These are phyloP conservation scores for Drosophila punjabiensis DNA, from an alignment of 1,140 invertebrate species.

Conservation along the genomic window DNA sequence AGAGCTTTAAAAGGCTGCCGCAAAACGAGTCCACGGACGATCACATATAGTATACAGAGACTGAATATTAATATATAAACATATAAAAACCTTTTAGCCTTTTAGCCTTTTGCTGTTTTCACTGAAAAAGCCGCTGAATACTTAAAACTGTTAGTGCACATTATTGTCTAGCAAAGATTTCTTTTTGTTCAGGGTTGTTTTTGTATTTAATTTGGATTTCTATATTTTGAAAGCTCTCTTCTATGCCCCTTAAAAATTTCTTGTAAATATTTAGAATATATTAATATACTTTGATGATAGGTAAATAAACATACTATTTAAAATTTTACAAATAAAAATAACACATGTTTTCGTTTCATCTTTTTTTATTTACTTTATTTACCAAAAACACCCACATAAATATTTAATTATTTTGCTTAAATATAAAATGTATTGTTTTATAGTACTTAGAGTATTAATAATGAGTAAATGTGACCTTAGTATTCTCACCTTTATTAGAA, in stretches of 20 bases:
- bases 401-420: background rate
- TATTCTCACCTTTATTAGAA: background rate
- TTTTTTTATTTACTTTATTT: background rate
- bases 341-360: background rate
- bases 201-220: too few relatives aligned
- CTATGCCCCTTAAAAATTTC: rapidly evolving
- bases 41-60: background rate
- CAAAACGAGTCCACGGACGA: conserved; percentile 10
- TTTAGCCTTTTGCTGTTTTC: background rate
- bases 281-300: background rate
- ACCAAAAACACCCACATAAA: too few relatives aligned
- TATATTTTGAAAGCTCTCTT: background rate
- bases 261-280: background rate
- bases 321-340: background rate
- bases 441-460: background rate
- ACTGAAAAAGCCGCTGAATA: background rate
- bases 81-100: background rate
- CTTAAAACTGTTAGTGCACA: background rate
- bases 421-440: background rate
- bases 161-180: too few relatives aligned
- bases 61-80: background rate
- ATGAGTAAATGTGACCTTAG: background rate
- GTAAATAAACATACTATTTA: conserved; percentile 1
- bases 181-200: background rate
- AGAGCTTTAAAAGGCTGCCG: conserved; percentile 46